Conservation (phyloP, 2,888 invertebrate genomes). For the Melanchra persicariae region DNA sequence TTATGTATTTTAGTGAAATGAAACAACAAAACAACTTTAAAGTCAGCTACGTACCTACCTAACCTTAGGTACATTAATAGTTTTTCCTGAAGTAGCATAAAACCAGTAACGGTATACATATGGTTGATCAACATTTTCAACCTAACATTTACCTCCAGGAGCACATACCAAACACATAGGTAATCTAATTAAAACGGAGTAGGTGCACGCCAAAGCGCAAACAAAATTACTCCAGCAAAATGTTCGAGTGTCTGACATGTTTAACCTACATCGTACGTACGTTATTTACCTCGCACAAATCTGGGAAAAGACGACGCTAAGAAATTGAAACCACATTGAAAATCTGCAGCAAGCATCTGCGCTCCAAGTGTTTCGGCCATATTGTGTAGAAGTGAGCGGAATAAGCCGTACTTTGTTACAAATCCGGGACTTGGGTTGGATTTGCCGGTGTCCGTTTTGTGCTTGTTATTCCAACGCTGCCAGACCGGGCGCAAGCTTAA, state of each 20-base stretch:
- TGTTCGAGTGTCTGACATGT: slow-evolving; percentile 46
- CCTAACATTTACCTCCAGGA: neutral
- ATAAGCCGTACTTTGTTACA: slow-evolving; percentile 86
- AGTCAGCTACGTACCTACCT: too few relatives aligned
- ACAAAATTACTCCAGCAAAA: slow-evolving; percentile 49
- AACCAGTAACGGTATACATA: neutral
- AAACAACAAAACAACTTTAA: slow-evolving; percentile 15
- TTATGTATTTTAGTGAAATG: slow-evolving; percentile 23
- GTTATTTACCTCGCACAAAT: slow-evolving; percentile 63
- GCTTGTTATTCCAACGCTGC: slow-evolving; percentile 84
- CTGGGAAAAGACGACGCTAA: slow-evolving; percentile 68
- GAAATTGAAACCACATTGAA: slow-evolving; percentile 80
- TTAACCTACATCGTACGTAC: slow-evolving; percentile 51
- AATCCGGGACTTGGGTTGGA: slow-evolving; percentile 86
- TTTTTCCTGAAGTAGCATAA: neutral
- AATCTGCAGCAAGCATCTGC: slow-evolving; percentile 80
- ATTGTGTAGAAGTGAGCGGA: slow-evolving; percentile 82
- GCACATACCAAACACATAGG: slow-evolving; percentile 23
- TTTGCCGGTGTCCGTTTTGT: slow-evolving; percentile 85
- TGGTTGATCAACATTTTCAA: slow-evolving; percentile 3
- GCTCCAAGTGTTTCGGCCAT: slow-evolving; percentile 80
- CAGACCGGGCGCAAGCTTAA: slow-evolving; percentile 75
- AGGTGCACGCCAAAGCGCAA: slow-evolving; percentile 34
- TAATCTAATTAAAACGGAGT: slow-evolving; percentile 50
- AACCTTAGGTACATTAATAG: neutral